Percentiles rank a stretch among this genome's conserved stretches.
Conservation (phyloP, 2,797 vertebrate genomes). For the Hydrolagus colliei region DNA sequence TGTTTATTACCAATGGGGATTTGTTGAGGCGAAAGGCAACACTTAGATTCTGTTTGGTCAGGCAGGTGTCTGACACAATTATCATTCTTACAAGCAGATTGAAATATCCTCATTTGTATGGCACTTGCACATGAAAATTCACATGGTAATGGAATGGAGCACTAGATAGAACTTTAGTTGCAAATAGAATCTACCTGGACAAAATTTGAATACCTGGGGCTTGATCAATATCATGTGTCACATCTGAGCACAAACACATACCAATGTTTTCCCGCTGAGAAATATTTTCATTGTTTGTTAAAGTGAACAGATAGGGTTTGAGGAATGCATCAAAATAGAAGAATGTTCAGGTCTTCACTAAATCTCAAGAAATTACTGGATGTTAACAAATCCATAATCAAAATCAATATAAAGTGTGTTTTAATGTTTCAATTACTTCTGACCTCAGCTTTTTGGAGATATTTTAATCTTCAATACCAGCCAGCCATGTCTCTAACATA, state of each 20-base stretch:
- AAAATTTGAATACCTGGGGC: no score
- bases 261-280: neutral
- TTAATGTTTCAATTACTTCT: neutral
- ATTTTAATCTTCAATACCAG: no score
- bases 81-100: neutral
- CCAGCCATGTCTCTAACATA: no score
- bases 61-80: neutral
- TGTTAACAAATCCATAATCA: neutral
- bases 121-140: neutral
- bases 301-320: neutral
- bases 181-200: neutral
- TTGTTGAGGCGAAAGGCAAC: neutral
- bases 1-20: slow-evolving; percentile 11
- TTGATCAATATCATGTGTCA: no score
- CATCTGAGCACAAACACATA: no score
- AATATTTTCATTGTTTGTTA: neutral
- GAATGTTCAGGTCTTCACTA: neutral
- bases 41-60: neutral
- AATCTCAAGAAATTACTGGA: slow-evolving; percentile 1
- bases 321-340: neutral
- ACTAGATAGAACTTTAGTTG: neutral
- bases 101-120: neutral
- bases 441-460: neutral
- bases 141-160: neutral
- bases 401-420: neutral